phyloP scores from a whole-genome alignment of 2,888 invertebrate genomes.

The Poecilus cupreus region DNA sequence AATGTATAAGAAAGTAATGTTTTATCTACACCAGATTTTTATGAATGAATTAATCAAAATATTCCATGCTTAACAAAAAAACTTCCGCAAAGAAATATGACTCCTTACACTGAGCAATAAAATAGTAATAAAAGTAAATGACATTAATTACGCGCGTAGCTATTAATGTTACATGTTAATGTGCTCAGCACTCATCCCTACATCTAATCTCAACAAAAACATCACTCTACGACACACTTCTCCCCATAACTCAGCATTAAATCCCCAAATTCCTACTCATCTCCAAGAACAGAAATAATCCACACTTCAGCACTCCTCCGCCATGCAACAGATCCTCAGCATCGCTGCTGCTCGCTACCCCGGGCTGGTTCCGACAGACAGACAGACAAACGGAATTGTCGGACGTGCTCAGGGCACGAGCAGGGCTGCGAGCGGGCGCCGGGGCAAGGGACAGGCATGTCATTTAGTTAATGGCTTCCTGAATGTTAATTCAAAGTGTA shows the following conservation, averaged over 20 bases:
- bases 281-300: constrained; percentile 15
- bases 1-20: too few relatives aligned
- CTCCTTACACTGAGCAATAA: too few relatives aligned
- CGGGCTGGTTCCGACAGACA: not conserved
- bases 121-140: too few relatives aligned
- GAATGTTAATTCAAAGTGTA: constrained; percentile 70
- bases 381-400: constrained; percentile 39
- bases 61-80: too few relatives aligned
- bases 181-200: too few relatives aligned
- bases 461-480: constrained; percentile 74
- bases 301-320: not conserved
- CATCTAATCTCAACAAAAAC: not conserved
- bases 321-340: not conserved
- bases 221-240: not conserved
- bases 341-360: not conserved
- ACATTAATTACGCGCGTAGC: too few relatives aligned
- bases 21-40: too few relatives aligned
- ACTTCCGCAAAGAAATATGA: too few relatives aligned
- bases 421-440: not conserved
- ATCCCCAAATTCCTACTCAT: constrained; percentile 2
- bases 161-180: too few relatives aligned
- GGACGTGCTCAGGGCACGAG: not conserved
- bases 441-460: constrained; percentile 65
- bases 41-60: too few relatives aligned
- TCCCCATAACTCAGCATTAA: constrained; percentile 10